phyloP scores from a whole-genome alignment of 1,140 invertebrate species.

The Palaemon carinicauda region DNA sequence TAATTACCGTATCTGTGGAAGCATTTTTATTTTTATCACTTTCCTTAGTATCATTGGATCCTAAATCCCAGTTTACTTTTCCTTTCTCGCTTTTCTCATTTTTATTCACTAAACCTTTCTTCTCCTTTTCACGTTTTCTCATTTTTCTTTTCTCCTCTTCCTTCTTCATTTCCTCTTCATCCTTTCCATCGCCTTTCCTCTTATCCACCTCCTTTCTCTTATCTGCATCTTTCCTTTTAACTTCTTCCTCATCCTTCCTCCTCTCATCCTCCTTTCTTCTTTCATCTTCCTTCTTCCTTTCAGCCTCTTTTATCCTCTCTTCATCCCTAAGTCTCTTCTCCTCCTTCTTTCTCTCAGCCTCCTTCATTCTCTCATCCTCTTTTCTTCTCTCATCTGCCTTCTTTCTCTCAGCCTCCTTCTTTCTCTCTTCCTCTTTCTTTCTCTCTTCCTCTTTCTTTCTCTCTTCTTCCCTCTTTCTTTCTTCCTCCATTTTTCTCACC shows the following conservation, averaged over 20 bases:
- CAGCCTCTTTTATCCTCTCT: conserved; percentile 17
- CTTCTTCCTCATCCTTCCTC: neutral
- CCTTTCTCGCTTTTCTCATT: neutral
- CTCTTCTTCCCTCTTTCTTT: neutral
- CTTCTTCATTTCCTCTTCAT: neutral
- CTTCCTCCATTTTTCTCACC: neutral
- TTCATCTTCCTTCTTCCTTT: neutral
- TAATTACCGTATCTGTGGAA: neutral
- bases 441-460: neutral
- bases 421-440: neutral
- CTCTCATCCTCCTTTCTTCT: neutral
- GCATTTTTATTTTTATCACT: neutral
- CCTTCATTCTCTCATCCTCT: neutral
- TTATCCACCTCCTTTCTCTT: neutral
- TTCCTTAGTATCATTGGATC: neutral
- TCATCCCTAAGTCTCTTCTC: neutral
- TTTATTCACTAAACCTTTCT: neutral
- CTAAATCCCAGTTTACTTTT: neutral
- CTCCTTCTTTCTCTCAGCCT: neutral
- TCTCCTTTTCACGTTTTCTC: too few species aligned
- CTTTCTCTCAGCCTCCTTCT: neutral
- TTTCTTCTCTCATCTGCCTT: neutral
- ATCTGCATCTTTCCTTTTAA: neutral
- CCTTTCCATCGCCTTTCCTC: neutral
- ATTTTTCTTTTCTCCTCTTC: neutral